Conservation (phyloP, 2,888 invertebrate species). For the Troides helena region DNA sequence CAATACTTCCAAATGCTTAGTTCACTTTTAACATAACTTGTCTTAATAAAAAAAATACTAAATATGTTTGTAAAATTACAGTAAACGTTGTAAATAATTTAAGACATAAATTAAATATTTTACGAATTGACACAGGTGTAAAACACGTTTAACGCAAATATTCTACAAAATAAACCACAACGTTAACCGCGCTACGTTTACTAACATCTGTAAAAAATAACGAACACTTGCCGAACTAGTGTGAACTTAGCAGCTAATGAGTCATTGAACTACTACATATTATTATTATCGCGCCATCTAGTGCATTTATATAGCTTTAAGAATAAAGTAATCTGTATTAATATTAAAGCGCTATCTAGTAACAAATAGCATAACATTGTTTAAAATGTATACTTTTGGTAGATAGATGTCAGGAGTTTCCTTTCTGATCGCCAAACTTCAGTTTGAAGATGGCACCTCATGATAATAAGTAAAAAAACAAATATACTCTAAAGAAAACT, state of each 20-base stretch:
- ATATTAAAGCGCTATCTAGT: slow-evolving; percentile 13
- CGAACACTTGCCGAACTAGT: slow-evolving; percentile 34
- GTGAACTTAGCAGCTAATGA: slow-evolving; percentile 35
- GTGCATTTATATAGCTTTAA: not conserved
- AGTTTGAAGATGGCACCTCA: too few species aligned
- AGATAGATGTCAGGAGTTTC: not conserved
- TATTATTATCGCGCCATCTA: slow-evolving; percentile 37
- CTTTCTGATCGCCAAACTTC: too few species aligned
- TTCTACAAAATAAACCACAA: slow-evolving; percentile 27
- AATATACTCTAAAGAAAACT: too few species aligned
- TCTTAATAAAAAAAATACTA: not conserved
- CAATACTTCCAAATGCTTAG: slow-evolving; percentile 36
- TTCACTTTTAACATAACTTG: slow-evolving; percentile 34
- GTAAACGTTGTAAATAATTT: slow-evolving; percentile 10
- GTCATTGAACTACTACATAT: slow-evolving; percentile 38
- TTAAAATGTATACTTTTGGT: not conserved
- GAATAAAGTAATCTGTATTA: not conserved
- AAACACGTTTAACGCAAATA: slow-evolving; percentile 26
- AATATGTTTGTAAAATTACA: slow-evolving; percentile 9
- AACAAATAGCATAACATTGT: not conserved
- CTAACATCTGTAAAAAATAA: slow-evolving; percentile 30
- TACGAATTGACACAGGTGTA: slow-evolving; percentile 21
- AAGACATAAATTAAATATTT: slow-evolving; percentile 12
- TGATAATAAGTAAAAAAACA: too few species aligned
- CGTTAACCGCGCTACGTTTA: slow-evolving; percentile 33